phyloP scores from a whole-genome alignment of 1,140 invertebrate species.

The Latrodectus geometricus region DNA sequence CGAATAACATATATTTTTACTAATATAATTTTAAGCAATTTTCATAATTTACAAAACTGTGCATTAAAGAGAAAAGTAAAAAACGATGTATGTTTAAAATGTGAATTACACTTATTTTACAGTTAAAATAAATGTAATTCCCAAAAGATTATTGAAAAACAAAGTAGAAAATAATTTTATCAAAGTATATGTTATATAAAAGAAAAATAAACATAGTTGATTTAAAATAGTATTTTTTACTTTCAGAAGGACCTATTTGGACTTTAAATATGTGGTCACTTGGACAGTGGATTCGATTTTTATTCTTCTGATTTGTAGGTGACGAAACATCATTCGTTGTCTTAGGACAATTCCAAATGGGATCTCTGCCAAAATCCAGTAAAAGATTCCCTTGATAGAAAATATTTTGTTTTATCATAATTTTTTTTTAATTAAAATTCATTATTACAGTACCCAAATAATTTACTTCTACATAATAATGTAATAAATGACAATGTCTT shows the following conservation, averaged over 20 bases:
- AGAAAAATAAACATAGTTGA: not conserved
- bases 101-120: too few relatives aligned
- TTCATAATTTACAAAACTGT: too few relatives aligned
- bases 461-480: not conserved
- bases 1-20: too few relatives aligned
- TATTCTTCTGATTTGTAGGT: not conserved
- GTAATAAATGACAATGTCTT: not conserved
- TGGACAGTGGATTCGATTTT: constrained; percentile 60
- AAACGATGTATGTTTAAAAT: too few relatives aligned
- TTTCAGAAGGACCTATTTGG: constrained; percentile 64
- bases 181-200: not conserved
- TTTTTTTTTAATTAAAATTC: not conserved
- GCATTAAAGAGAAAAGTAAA: too few relatives aligned
- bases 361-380: constrained; percentile 86
- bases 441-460: too few relatives aligned
- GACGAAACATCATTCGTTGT: not conserved
- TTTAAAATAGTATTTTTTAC: constrained; percentile 25
- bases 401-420: not conserved
- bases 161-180: too few relatives aligned
- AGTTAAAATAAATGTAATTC: too few relatives aligned
- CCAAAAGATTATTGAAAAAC: too few relatives aligned
- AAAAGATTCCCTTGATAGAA: constrained; percentile 75
- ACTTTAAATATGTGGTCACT: constrained; percentile 64
- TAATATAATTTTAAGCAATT: too few relatives aligned
- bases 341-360: constrained; percentile 89